Conservation (phyloP, 2,888 invertebrate species). For the Gymnocheta viridis region DNA sequence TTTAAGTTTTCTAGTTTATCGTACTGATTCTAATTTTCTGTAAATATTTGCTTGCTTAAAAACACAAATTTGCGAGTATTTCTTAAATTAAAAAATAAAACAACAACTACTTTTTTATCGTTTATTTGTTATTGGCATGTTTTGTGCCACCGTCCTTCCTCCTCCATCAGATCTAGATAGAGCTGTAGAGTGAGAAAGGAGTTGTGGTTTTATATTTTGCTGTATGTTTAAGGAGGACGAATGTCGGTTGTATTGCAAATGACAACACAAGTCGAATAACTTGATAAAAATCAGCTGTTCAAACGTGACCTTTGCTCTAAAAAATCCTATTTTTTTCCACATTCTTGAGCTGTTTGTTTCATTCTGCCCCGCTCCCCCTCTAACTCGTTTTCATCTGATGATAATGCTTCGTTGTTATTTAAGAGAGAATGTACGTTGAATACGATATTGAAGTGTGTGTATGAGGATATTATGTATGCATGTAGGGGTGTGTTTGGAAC, state of each 20-base stretch:
- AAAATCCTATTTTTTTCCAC: constrained; percentile 1
- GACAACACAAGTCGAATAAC: constrained; percentile 66
- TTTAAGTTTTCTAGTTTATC: neutral
- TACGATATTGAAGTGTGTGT: neutral
- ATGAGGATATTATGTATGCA: neutral
- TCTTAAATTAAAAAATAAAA: constrained; percentile 35
- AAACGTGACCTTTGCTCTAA: constrained; percentile 63
- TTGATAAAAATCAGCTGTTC: constrained; percentile 66
- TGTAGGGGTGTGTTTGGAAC: neutral
- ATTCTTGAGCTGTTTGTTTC: neutral
- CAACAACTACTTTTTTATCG: constrained; percentile 16
- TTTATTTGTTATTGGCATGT: constrained; percentile 43
- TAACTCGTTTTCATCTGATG: constrained; percentile 1
- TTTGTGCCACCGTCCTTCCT: neutral
- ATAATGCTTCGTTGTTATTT: constrained; percentile 13
- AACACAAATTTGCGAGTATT: constrained; percentile 13
- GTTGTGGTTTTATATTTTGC: neutral
- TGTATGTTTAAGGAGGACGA: neutral
- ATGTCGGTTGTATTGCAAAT: constrained; percentile 38
- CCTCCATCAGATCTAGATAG: neutral
- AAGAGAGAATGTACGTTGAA: neutral
- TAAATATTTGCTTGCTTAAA: constrained; percentile 36
- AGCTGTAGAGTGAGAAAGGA: neutral
- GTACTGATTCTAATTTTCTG: constrained; percentile 22
- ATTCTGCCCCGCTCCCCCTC: too few relatives aligned